Conservation (phyloP, 35 echinoderm and acorn worm species). For the Patiria miniata region DNA sequence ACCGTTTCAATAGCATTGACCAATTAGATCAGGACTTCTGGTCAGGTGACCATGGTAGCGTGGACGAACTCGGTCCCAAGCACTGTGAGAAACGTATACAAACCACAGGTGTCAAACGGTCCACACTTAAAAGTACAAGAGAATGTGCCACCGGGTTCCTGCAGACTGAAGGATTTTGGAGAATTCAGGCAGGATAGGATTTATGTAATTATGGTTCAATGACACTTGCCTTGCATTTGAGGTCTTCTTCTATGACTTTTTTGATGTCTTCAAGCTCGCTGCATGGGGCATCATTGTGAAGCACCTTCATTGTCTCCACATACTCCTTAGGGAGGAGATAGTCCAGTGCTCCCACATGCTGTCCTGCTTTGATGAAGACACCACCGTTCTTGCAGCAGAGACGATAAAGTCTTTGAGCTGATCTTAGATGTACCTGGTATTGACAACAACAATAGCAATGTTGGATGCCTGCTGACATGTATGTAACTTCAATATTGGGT, state of each 20-base stretch:
- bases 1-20: no score
- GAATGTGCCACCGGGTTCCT: no score
- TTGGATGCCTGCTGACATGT: not conserved
- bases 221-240: conserved; percentile 56
- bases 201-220: no score
- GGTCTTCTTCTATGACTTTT: conserved; percentile 76
- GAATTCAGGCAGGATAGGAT: no score
- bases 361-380: conserved; percentile 94
- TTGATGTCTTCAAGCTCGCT: conserved; percentile 73
- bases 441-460: not conserved
- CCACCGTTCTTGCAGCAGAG: conserved; percentile 93
- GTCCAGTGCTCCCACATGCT: conserved; percentile 93
- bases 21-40: no score
- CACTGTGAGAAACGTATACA: no score
- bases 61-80: no score
- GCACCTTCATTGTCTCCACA: conserved; percentile 90
- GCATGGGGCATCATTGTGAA: conserved; percentile 86
- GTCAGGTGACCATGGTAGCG: no score
- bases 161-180: no score
- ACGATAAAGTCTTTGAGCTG: conserved; percentile 68
- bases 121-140: no score
- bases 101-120: no score
- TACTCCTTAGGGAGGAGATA: conserved; percentile 93
- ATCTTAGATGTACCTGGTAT: conserved; percentile 78
- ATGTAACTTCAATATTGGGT: no score